These are phyloP conservation scores for Furcula furcula DNA, from an alignment of 2,888 invertebrate species.

Conservation along the genomic window DNA sequence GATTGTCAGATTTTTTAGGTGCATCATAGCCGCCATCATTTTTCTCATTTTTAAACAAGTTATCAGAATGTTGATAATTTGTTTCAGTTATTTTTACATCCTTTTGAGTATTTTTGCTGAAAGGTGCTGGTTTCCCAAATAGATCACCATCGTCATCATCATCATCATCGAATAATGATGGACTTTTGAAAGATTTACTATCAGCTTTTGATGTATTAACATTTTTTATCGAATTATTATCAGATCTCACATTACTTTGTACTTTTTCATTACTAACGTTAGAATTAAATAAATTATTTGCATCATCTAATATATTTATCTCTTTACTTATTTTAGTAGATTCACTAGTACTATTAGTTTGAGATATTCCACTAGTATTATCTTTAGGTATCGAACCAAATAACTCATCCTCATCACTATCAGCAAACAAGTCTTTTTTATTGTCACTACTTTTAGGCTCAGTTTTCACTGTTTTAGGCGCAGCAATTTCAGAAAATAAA, in stretches of 20 bases:
- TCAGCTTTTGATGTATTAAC: slow-evolving; percentile 3
- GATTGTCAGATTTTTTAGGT: slow-evolving; percentile 3
- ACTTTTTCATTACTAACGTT: slow-evolving; percentile 15
- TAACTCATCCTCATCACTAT: slow-evolving; percentile 50
- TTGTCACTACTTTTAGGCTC: slow-evolving; percentile 16
- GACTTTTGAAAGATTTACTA: slow-evolving; percentile 24
- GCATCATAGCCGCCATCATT: not conserved
- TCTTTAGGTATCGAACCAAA: slow-evolving; percentile 33
- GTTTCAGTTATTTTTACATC: not conserved
- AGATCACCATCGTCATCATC: slow-evolving; percentile 40
- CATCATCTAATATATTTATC: slow-evolving; percentile 50
- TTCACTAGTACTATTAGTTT: slow-evolving; percentile 10
- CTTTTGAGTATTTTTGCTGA: not conserved
- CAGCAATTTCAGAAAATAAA: slow-evolving; percentile 55
- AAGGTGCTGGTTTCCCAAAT: slow-evolving; percentile 15
- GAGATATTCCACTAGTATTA: slow-evolving; percentile 9
- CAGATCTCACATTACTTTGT: slow-evolving; percentile 8
- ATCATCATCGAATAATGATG: slow-evolving; percentile 55
- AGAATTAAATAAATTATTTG: slow-evolving; percentile 43
- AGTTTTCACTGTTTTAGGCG: slow-evolving; percentile 21
- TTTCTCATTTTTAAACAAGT: slow-evolving; percentile 11
- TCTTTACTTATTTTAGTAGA: slow-evolving; percentile 15
- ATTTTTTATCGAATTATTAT: slow-evolving; percentile 7
- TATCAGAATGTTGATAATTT: not conserved
- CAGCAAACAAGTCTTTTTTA: slow-evolving; percentile 36